Evolutionary conservation across 2,113 vertebrate genomes (phyloP), one percentile per base, ranked within the genome.

Genomic region (Alexandromys fortis): DNA sequence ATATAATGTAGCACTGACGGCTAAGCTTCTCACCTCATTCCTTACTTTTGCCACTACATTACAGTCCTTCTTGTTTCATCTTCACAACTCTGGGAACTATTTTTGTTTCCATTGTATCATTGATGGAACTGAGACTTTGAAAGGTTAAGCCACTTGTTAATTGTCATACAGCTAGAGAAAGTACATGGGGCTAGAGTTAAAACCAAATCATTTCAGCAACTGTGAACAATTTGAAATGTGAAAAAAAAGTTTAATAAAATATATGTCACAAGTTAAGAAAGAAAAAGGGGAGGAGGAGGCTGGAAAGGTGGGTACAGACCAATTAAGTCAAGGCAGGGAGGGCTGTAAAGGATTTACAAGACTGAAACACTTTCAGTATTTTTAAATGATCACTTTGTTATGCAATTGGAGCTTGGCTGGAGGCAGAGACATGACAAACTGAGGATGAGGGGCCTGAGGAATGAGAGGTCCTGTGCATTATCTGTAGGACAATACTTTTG

Each of bases 91-190:
- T 88, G 61, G 75, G 42, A 5, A 86, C n/a, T 88, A 42, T 83
- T 94, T 96, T 94, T 77, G 70, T 86, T 94, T 97, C 26, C 49
- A 85, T 78, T 90, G 96, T 90, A 47, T 30, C 72, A 22, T 52
- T 93, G 76, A 94, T 65, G 86, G 95, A 92, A 78, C 67, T 65
- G 52, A 94, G 72, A 86, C 52, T 87, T 87, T 14, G 35, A 86
- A n/a, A 92, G 47, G 13, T n/a, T 88, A 75, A 85, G 21, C 81
- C 45, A 86, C 91, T 82, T 97, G 35, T 89, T 88, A 91, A 93
- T 42, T 9, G n/a, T 78, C 58, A 83, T 21, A 86, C 4, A 86
- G 4, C 67, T 91, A 89, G 33, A 26, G 47, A 92, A 70, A 70
- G 35, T 78, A 83, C 6, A 58, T 5, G 42, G 55, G 82, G 45